These are phyloP conservation scores for Calephelis virginiensis DNA, from an alignment of 1,140 invertebrate species.

Conservation along the genomic window DNA sequence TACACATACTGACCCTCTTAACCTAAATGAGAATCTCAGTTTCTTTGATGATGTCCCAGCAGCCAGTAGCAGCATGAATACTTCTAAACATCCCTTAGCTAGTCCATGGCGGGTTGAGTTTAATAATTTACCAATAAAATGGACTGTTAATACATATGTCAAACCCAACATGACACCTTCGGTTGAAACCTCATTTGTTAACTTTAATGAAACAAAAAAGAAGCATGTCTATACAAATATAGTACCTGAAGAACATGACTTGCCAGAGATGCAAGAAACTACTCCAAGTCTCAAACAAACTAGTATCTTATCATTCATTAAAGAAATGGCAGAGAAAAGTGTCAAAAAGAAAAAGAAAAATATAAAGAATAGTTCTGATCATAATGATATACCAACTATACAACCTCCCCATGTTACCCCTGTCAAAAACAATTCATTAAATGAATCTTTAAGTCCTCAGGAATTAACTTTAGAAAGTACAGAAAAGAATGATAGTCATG, in stretches of 20 bases:
- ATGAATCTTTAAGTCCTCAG: conserved; percentile 12
- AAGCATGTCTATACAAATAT: conserved; percentile 72
- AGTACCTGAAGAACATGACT: conserved; percentile 42
- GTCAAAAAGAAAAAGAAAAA: conserved; percentile 52
- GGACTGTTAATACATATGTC: conserved; percentile 63
- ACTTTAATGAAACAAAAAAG: conserved; percentile 56
- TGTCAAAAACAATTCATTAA: conserved; percentile 15
- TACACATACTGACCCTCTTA: conserved; percentile 49
- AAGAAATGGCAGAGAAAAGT: conserved; percentile 59
- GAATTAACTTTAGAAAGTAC: background rate
- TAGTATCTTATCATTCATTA: conserved; percentile 70
- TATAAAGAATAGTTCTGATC: conserved; percentile 47
- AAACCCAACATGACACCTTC: conserved; percentile 72
- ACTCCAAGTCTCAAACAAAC: conserved; percentile 55
- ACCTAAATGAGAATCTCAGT: conserved; percentile 57
- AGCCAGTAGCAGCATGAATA: conserved; percentile 67
- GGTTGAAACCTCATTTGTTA: conserved; percentile 63
- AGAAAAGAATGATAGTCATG: conserved; percentile 1
- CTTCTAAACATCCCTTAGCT: conserved; percentile 52
- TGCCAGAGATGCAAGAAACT: conserved; percentile 40
- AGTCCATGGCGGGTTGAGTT: conserved; percentile 69
- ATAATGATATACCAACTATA: conserved; percentile 40
- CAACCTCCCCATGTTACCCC: conserved; percentile 1
- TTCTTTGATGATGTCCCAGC: conserved; percentile 66
- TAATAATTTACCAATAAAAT: conserved; percentile 65